These are phyloP conservation scores for Gymnoscelis rufifasciata DNA, from an alignment of 2,888 invertebrate species.

Conservation along the genomic window DNA sequence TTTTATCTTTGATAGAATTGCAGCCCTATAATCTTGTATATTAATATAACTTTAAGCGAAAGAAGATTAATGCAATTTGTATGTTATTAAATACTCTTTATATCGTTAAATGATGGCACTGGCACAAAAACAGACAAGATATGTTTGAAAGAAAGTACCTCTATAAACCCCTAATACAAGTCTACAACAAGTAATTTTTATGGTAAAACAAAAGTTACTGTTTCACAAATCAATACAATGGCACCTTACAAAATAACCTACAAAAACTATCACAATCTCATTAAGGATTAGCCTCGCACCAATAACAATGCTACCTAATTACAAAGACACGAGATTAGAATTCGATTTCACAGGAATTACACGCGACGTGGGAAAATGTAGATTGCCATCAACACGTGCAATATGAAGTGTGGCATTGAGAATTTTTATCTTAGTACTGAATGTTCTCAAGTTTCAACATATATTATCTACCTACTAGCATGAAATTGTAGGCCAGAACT, in stretches of 20 bases:
- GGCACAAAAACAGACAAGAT: too few species aligned
- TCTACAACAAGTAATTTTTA: too few species aligned
- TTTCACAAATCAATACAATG: too few species aligned
- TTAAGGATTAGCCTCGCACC: constrained; percentile 13
- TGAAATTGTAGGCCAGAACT: constrained; percentile 25
- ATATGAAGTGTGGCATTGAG: constrained; percentile 28
- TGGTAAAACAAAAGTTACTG: too few species aligned
- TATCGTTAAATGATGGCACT: too few species aligned
- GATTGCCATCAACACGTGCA: constrained; percentile 29
- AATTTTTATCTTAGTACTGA: constrained; percentile 27
- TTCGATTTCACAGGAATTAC: constrained; percentile 26
- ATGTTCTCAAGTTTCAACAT: constrained; percentile 25
- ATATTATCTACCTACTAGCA: neutral
- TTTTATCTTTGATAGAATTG: too few species aligned
- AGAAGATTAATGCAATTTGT: too few species aligned
- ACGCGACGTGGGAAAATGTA: constrained; percentile 27
- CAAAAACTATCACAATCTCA: constrained; percentile 1
- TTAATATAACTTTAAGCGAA: too few species aligned
- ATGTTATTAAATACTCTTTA: too few species aligned
- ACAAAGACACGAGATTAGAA: constrained; percentile 23
- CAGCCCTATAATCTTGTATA: too few species aligned
- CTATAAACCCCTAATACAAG: too few species aligned
- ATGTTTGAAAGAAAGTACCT: too few species aligned
- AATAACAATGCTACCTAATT: constrained; percentile 7
- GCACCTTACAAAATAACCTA: neutral